Conservation (phyloP, 2,113 vertebrate genomes). For the Nothoprocta perdicaria region DNA sequence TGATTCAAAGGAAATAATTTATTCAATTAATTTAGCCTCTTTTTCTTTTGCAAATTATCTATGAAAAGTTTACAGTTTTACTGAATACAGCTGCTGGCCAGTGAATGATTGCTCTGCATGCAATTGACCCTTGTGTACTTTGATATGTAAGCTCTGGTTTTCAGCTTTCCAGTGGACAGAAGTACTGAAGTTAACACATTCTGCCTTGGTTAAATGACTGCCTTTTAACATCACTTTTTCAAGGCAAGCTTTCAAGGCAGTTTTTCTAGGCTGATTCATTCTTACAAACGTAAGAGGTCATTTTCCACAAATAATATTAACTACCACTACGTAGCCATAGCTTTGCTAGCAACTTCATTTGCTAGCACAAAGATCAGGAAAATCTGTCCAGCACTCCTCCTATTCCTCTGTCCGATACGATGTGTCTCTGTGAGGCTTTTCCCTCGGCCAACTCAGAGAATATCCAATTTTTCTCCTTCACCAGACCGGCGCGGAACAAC, state of each 20-base stretch:
- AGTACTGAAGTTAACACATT: not conserved
- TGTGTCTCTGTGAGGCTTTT: constrained; percentile 20
- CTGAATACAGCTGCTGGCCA: constrained; percentile 25
- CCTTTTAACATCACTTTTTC: not conserved
- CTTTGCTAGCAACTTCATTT: constrained; percentile 9
- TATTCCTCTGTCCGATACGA: not conserved
- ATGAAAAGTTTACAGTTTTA: constrained; percentile 52
- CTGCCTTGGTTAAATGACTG: constrained; percentile 13
- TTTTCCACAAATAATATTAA: not conserved
- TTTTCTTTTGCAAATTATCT: constrained; percentile 58
- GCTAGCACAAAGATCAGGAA: constrained; percentile 47
- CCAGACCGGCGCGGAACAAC: not conserved
- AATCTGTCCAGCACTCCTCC: not conserved
- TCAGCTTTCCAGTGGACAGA: not conserved
- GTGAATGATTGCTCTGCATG: not conserved
- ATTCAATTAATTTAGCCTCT: constrained; percentile 67
- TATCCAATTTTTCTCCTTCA: constrained; percentile 49
- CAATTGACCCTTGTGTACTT: not conserved
- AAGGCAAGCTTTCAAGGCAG: too few species aligned
- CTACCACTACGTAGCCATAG: not conserved
- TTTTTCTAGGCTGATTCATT: not conserved
- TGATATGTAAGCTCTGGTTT: not conserved
- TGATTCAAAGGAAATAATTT: constrained; percentile 71
- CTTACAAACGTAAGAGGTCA: constrained; percentile 29
- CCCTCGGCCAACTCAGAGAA: not conserved